These are phyloP conservation scores for Drosophila ambigua DNA, from an alignment of 1,140 invertebrate species.

Conservation along the genomic window DNA sequence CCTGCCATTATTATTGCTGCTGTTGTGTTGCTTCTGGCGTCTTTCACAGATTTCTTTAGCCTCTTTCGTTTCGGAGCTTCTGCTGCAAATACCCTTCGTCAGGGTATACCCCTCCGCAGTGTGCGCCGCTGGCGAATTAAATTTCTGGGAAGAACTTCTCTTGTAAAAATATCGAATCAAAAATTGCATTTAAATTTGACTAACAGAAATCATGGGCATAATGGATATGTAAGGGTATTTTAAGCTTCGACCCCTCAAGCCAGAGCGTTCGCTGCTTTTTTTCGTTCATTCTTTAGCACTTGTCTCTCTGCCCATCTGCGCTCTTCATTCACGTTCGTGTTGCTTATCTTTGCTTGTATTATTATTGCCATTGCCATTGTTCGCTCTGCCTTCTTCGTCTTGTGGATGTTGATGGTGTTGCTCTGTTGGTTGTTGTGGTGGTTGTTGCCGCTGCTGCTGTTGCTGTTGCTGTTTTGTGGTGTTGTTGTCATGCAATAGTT, in stretches of 20 bases:
- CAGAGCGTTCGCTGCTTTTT: slow-evolving; percentile 41
- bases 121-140: too few species aligned
- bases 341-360: slow-evolving; percentile 80
- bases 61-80: slow-evolving; percentile 16
- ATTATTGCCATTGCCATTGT: slow-evolving; percentile 79
- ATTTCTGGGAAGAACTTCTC: too few species aligned
- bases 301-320: slow-evolving; percentile 35
- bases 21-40: slow-evolving; percentile 39
- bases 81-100: neutral
- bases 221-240: too few species aligned
- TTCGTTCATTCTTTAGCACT: slow-evolving; percentile 68
- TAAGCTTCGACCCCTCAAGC: too few species aligned
- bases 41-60: slow-evolving; percentile 70
- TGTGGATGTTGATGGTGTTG: slow-evolving; percentile 26
- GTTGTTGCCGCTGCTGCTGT: slow-evolving; percentile 16
- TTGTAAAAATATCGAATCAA: too few species aligned
- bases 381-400: slow-evolving; percentile 32
- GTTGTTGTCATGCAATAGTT: slow-evolving; percentile 76
- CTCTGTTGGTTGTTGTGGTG: slow-evolving; percentile 14
- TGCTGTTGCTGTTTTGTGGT: slow-evolving; percentile 19
- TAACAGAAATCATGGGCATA: too few species aligned
- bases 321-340: slow-evolving; percentile 61
- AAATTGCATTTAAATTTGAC: too few species aligned
- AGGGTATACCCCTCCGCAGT: too few species aligned
- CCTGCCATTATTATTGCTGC: slow-evolving; percentile 74